These are phyloP conservation scores for Anhinga anhinga DNA, from an alignment of 2,113 vertebrate species.

Conservation along the genomic window DNA sequence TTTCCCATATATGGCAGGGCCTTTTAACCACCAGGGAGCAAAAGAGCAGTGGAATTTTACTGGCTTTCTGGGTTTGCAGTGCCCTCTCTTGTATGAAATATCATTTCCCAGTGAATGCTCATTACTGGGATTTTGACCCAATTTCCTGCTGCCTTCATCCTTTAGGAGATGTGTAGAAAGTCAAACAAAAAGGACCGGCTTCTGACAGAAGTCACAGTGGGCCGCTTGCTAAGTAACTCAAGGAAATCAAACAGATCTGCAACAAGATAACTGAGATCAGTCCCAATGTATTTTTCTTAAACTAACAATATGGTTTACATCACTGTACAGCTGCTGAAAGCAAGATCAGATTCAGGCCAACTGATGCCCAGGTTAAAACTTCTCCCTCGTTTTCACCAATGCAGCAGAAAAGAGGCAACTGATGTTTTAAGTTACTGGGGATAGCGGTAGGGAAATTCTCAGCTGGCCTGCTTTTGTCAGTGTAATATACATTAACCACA, in stretches of 20 bases:
- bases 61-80: conserved; percentile 29
- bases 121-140: background rate
- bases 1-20: conserved; percentile 66
- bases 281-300: background rate
- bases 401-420: background rate
- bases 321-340: background rate
- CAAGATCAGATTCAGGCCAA: background rate
- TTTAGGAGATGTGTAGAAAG: background rate
- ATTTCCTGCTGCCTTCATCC: background rate
- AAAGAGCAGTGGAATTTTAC: conserved; percentile 46
- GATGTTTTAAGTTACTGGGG: background rate
- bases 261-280: background rate
- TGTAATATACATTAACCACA: background rate
- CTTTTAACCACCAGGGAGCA: conserved; percentile 42
- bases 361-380: background rate
- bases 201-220: no score
- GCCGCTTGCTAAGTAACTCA: background rate
- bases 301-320: background rate
- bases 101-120: background rate
- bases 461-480: conserved; percentile 21
- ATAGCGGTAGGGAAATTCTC: background rate
- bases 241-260: background rate
- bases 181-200: background rate
- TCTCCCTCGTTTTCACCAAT: background rate
- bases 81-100: conserved; percentile 51